These are phyloP conservation scores for Hydrolagus affinis DNA, from an alignment of 2,113 vertebrate species.

Conservation along the genomic window DNA sequence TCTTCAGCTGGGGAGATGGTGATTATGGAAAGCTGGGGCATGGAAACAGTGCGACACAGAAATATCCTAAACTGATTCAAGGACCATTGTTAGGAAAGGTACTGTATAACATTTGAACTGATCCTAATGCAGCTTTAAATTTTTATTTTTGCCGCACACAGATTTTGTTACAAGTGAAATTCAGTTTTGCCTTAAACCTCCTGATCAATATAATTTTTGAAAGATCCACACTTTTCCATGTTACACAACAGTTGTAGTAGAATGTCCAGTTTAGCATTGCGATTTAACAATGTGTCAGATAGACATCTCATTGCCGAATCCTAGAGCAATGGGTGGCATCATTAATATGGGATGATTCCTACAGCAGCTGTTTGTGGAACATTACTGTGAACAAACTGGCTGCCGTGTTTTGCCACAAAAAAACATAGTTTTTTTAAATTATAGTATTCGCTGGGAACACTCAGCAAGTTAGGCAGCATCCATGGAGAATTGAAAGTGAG, in stretches of 20 bases:
- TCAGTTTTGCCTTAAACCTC: neutral
- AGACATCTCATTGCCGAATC: too few relatives aligned
- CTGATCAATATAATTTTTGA: neutral
- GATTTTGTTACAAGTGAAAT: neutral
- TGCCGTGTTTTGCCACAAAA: too few relatives aligned
- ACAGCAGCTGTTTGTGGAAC: too few relatives aligned
- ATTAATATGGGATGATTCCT: too few relatives aligned
- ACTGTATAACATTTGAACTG: neutral
- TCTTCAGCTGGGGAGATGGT: conserved; percentile 69
- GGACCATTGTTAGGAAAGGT: conserved; percentile 33
- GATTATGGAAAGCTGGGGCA: conserved; percentile 71
- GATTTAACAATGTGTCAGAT: too few relatives aligned
- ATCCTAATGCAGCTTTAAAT: neutral
- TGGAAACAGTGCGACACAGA: conserved; percentile 65
- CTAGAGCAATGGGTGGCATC: too few relatives aligned
- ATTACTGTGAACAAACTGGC: too few relatives aligned
- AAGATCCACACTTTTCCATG: neutral
- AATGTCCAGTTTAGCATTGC: neutral
- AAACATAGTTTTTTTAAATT: too few relatives aligned
- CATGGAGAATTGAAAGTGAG: too few relatives aligned
- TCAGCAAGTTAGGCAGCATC: neutral
- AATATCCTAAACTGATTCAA: conserved; percentile 60
- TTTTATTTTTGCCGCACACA: neutral
- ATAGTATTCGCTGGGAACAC: too few relatives aligned
- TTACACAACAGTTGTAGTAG: neutral